phyloP scores from a whole-genome alignment of 1,140 invertebrate species.

The Penaeus indicus region DNA sequence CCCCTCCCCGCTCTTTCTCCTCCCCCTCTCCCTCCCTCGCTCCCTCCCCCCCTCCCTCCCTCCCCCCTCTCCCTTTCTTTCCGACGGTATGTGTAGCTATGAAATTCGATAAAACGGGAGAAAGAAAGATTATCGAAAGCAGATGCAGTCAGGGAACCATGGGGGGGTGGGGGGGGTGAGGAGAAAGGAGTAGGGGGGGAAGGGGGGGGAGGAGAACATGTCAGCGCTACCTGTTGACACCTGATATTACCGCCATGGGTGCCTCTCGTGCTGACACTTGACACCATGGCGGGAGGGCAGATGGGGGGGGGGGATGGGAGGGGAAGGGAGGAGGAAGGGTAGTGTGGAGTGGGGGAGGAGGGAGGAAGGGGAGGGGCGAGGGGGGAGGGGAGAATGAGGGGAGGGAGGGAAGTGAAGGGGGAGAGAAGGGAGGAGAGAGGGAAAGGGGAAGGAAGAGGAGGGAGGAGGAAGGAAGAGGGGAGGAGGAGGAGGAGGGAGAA shows the following conservation, averaged over 20 bases:
- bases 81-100: constrained; percentile 26
- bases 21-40: not conserved
- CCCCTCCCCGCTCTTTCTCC: not conserved
- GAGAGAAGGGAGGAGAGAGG: not conserved
- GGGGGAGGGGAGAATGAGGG: too few species aligned
- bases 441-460: not conserved
- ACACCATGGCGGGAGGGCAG: not conserved
- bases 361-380: not conserved
- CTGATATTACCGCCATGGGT: too few species aligned
- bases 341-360: not conserved
- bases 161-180: too few species aligned
- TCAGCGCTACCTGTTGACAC: too few species aligned
- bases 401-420: not conserved
- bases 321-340: not conserved
- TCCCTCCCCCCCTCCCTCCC: not conserved
- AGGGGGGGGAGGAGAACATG: too few species aligned
- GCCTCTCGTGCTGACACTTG: too few species aligned
- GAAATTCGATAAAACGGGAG: constrained; percentile 11
- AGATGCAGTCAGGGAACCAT: too few species aligned
- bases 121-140: too few species aligned
- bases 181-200: too few species aligned
- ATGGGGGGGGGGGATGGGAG: not conserved
- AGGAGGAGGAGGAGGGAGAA: too few species aligned
- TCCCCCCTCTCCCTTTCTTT: not conserved
- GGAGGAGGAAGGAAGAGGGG: too few species aligned